Evolutionary conservation across 2,113 vertebrate species (phyloP).

Genomic region (Corydoras maculifer): DNA sequence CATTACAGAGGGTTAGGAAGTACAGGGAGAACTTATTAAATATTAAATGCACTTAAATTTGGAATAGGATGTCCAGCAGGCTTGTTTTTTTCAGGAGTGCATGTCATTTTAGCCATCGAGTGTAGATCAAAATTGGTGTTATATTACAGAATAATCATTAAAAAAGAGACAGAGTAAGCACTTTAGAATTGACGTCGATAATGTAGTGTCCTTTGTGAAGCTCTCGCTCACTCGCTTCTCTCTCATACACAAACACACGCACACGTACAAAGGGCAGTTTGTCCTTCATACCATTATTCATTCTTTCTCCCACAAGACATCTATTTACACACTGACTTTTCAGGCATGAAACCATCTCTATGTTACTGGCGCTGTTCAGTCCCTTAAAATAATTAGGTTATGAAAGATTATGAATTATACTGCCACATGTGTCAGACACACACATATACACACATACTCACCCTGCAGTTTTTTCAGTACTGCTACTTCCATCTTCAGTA

Average conservation of each 20-base stretch:
- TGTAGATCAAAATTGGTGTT: neutral
- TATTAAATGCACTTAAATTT: too few species aligned
- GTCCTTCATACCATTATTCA: conserved; percentile 27
- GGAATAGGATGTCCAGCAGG: too few species aligned
- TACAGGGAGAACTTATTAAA: too few species aligned
- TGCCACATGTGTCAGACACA: neutral
- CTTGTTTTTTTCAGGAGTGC: too few species aligned
- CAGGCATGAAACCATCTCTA: conserved; percentile 18
- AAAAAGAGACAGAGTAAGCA: neutral
- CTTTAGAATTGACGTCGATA: conserved; percentile 10
- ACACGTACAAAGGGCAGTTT: conserved; percentile 7
- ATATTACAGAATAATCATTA: neutral
- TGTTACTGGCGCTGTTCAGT: too few species aligned
- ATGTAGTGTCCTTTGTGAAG: conserved; percentile 32
- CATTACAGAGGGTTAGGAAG: too few species aligned
- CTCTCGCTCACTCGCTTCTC: neutral
- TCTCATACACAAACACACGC: neutral
- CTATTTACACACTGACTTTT: conserved; percentile 2
- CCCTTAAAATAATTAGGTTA: neutral
- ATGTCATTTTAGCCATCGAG: too few species aligned
- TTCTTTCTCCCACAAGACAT: conserved; percentile 21
- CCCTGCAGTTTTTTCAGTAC: conserved; percentile 97
- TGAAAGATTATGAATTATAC: neutral
- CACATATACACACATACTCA: conserved; percentile 47
- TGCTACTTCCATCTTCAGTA: conserved; percentile 98